Conservation (phyloP, 2,888 invertebrate genomes). For the Hypselothyrea guttata region DNA sequence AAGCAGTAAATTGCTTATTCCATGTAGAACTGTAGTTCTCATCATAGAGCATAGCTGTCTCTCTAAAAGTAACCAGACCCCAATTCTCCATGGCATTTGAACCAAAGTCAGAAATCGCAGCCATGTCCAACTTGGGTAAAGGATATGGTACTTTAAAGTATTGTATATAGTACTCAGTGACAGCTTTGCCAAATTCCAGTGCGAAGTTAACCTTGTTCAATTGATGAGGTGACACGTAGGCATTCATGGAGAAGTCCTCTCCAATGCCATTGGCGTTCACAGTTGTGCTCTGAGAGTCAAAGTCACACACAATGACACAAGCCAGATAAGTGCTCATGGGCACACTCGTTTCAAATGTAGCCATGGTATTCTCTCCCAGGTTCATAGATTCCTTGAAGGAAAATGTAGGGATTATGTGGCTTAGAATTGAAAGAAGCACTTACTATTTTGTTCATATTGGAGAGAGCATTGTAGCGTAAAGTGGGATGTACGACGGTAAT, state of each 20-base stretch:
- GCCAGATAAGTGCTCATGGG: constrained; percentile 97
- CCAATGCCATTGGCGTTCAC: constrained; percentile 84
- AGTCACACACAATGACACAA: constrained; percentile 95
- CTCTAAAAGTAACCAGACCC: constrained; percentile 94
- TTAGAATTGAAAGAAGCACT: background rate
- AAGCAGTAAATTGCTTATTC: constrained; percentile 89
- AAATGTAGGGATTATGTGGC: background rate
- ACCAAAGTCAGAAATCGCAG: constrained; percentile 80
- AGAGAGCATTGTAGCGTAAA: constrained; percentile 87
- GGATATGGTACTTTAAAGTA: constrained; percentile 94
- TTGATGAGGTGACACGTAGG: constrained; percentile 89
- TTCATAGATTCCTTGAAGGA: constrained; percentile 34
- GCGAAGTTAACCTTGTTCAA: constrained; percentile 89
- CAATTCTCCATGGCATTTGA: constrained; percentile 98
- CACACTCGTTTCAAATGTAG: constrained; percentile 90
- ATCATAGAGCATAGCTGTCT: constrained; percentile 91
- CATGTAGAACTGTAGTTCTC: constrained; percentile 87
- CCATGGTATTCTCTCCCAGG: constrained; percentile 84
- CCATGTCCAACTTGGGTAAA: constrained; percentile 88
- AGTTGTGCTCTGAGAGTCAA: constrained; percentile 83
- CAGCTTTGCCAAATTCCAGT: constrained; percentile 87
- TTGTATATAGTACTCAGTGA: constrained; percentile 90
- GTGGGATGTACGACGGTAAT: constrained; percentile 89
- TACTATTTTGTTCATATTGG: constrained; percentile 84
- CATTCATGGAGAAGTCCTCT: constrained; percentile 85